Conservation (phyloP, 2,888 invertebrate genomes). For the Hedya salicella region DNA sequence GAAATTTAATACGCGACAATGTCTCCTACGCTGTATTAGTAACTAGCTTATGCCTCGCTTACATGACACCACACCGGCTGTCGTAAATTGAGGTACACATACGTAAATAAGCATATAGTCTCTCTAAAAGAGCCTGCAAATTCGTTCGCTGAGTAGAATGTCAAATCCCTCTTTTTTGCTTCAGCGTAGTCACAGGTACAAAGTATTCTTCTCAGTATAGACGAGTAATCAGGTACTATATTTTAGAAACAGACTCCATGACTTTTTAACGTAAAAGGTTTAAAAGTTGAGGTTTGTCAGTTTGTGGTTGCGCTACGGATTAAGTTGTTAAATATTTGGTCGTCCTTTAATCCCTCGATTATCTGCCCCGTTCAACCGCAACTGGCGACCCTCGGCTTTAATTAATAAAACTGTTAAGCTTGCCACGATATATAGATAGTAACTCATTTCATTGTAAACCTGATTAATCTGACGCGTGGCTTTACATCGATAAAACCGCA, state of each 20-base stretch:
- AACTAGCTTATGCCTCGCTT: no score
- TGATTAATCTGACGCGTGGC: constrained; percentile 14
- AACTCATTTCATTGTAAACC: constrained; percentile 5
- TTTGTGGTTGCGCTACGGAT: background rate
- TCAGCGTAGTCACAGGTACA: no score
- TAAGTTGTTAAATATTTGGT: background rate
- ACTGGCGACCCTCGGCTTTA: constrained; percentile 5
- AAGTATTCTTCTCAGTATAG: no score
- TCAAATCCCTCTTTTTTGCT: no score
- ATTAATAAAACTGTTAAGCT: constrained; percentile 16
- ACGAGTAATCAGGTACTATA: background rate
- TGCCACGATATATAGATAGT: background rate
- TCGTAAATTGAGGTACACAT: no score
- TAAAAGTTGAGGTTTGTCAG: background rate
- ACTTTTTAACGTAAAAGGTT: no score
- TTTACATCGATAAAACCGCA: constrained; percentile 10
- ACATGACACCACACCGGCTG: no score
- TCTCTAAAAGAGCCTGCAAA: no score
- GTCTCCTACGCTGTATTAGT: no score
- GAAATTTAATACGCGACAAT: no score
- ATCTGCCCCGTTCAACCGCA: constrained; percentile 5
- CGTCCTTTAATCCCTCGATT: constrained; percentile 3
- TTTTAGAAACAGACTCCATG: background rate
- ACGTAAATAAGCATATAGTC: no score
- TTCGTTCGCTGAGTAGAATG: no score